Conservation (phyloP, 2,888 invertebrate species). For the Hydrotaea cyrtoneurina region DNA sequence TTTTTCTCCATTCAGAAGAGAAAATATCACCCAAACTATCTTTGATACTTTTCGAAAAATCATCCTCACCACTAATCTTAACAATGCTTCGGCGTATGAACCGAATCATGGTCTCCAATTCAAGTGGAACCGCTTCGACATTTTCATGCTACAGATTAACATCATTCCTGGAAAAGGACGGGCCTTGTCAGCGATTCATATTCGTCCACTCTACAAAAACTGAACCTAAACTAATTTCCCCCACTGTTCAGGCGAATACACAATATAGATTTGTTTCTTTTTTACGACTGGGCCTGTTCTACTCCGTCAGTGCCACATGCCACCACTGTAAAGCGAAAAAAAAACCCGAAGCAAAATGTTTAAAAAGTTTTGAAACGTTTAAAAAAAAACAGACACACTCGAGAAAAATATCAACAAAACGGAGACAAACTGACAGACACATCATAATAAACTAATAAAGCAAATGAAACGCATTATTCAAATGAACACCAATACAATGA, state of each 20-base stretch:
- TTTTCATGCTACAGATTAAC: too few relatives aligned
- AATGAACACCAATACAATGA: neutral
- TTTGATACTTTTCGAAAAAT: too few relatives aligned
- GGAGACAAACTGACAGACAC: constrained; percentile 28
- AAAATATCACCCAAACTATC: too few relatives aligned
- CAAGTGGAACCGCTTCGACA: too few relatives aligned
- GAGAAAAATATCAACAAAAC: constrained; percentile 10
- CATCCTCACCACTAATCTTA: too few relatives aligned
- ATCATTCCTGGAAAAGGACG: too few relatives aligned
- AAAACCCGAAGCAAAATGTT: constrained; percentile 19
- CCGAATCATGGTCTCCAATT: too few relatives aligned
- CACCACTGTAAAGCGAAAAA: neutral
- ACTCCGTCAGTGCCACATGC: neutral
- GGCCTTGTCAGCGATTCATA: too few relatives aligned
- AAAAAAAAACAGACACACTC: constrained; percentile 18
- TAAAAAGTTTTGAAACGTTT: constrained; percentile 19
- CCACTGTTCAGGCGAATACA: neutral
- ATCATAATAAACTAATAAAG: constrained; percentile 60
- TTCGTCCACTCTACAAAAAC: neutral
- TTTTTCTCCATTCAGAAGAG: too few relatives aligned
- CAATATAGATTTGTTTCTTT: constrained; percentile 47
- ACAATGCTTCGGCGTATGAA: too few relatives aligned
- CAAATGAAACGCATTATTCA: constrained; percentile 54
- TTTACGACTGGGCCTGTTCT: constrained; percentile 4
- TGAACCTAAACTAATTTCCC: neutral